Evolutionary conservation across 2,888 invertebrate genomes (phyloP), one percentile per base, ranked within the genome.

Genomic region (Pogonocherus hispidulus): DNA sequence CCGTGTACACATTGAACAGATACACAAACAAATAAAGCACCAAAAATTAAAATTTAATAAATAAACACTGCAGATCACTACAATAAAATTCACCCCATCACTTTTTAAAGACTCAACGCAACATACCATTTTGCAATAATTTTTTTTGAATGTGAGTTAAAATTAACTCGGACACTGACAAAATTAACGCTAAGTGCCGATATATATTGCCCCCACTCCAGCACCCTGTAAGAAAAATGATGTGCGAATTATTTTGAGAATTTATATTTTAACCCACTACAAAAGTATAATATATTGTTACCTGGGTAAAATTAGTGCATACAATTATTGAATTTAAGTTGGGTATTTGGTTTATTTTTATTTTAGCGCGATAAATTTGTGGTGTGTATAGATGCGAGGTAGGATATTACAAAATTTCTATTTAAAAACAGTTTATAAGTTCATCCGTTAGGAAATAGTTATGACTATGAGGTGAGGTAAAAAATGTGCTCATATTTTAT

Each of bases 181-280:
- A 59, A 67, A 64, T 69, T 59, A 54, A 52, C 64, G 63, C 66
- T 69, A 75, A 72, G 72, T 69, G 56, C 65, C 35, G 55, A 71
- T 73, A 72, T 76, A 76, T 76, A 76, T 72, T 73, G 71, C 76
- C 73, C 75, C 77, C 72, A 74, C 74, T 70, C 63, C 56, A 18
- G 9, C 41, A 49, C 66, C 69, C 35, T 55, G 65, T 60, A 55
- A 69, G 73, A 73, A 73, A 73, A 73, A 73, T 70, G 70, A 55
- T 73, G 47, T 69, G 73, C 67, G 69, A 69, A 69, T 69, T 73
- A 73, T 73, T 73, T 73, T 73, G 62, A 70, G 73, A 70, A 67
- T 60, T 63, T 67, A 59, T 63, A 23, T 70, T 72, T 70, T 70
- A 73, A 73, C 62, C 73, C 67, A 56, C 73, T 73, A 73, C 66